These are phyloP conservation scores for Leptosomus discolor DNA, from an alignment of 2,113 vertebrate genomes.

Conservation along the genomic window DNA sequence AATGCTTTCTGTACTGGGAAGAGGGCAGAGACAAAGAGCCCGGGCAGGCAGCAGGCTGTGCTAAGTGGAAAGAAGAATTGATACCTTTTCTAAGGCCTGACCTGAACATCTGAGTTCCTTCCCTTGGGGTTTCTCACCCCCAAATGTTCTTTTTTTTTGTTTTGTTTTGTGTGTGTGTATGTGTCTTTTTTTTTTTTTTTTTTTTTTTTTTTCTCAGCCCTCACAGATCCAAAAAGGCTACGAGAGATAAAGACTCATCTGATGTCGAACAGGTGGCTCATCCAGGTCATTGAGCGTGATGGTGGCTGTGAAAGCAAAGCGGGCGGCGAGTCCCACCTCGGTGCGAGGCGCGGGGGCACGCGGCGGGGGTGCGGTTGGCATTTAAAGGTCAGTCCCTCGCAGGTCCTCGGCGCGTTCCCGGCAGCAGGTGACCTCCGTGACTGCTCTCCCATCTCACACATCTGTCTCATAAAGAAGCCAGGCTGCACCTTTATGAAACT, in stretches of 20 bases:
- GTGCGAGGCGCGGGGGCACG: background rate
- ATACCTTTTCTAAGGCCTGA: constrained; percentile 67
- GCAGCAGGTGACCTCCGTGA: constrained; percentile 47
- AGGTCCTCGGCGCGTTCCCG: background rate
- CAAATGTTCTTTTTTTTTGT: constrained; percentile 10
- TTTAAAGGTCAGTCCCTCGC: constrained; percentile 50
- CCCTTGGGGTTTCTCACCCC: constrained; percentile 41
- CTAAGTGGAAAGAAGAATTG: constrained; percentile 65
- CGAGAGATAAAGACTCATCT: background rate
- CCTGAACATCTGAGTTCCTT: constrained; percentile 60
- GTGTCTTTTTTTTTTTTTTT: background rate
- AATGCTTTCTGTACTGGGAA: constrained; percentile 55
- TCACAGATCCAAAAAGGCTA: background rate
- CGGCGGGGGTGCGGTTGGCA: background rate
- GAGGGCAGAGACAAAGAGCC: constrained; percentile 58
- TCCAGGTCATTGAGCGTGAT: background rate
- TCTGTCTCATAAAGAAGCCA: background rate
- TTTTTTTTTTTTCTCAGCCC: background rate
- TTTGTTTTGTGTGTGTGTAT: background rate
- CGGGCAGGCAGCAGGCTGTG: constrained; percentile 46
- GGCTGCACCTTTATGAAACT: constrained; percentile 45
- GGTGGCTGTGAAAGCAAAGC: background rate
- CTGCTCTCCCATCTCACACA: constrained; percentile 48
- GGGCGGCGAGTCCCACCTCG: background rate
- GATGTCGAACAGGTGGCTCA: constrained; percentile 28